Evolutionary conservation across 2,113 vertebrate genomes (phyloP).

Genomic region (Gallinago jamesoni): DNA sequence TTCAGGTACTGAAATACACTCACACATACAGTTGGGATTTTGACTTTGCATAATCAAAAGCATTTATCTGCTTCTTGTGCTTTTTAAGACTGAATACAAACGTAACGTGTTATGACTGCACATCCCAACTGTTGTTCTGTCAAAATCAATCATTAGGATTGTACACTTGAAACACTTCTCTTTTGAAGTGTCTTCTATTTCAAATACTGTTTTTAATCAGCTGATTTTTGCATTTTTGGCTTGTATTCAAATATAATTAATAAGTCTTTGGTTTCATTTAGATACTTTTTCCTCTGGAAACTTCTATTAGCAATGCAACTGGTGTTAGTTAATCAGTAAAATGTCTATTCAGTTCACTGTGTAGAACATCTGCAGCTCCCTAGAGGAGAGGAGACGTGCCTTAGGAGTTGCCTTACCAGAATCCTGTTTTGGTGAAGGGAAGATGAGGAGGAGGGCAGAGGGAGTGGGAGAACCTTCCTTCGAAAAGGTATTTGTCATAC

Average conservation of each 20-base stretch:
- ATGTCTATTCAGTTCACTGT: background rate
- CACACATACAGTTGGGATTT: background rate
- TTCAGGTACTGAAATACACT: background rate
- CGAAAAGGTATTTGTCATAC: background rate
- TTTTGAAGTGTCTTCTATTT: constrained; percentile 12
- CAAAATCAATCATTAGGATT: background rate
- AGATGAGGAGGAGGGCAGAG: background rate
- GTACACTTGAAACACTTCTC: background rate
- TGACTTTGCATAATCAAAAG: background rate
- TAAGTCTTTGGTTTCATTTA: background rate
- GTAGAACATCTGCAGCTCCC: background rate
- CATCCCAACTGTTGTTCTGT: background rate
- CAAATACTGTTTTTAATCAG: background rate
- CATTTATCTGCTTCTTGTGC: background rate
- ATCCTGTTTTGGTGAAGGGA: background rate
- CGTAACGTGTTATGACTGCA: background rate
- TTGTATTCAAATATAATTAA: background rate
- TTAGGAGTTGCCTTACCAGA: background rate
- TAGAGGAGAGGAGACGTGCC: background rate
- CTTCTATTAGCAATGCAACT: background rate
- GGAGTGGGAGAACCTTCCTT: background rate
- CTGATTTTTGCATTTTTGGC: background rate
- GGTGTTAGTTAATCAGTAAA: background rate
- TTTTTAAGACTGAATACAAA: background rate
- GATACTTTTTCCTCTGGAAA: background rate